A percentile compares a stretch with the other conserved stretches of the same genome.
These are phyloP conservation scores for Okamejei kenojei DNA, from an alignment of 2,797 vertebrate species.

Conservation along the genomic window DNA sequence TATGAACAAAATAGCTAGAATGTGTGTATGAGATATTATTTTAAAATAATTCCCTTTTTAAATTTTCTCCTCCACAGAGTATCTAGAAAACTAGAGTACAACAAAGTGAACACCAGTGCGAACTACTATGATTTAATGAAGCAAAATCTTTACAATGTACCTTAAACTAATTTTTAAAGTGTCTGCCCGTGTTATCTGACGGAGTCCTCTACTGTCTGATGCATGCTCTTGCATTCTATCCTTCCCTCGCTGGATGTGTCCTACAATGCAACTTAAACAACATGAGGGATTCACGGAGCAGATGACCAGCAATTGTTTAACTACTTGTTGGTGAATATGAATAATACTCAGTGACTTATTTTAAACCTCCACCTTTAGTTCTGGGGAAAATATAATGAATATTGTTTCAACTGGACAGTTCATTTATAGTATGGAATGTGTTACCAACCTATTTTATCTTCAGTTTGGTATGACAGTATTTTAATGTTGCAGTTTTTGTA, in stretches of 20 bases:
- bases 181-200: background rate
- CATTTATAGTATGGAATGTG: background rate
- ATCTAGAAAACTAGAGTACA: constrained; percentile 30
- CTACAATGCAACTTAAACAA: background rate
- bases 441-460: background rate
- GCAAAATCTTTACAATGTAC: background rate
- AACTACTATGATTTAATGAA: background rate
- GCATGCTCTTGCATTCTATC: background rate
- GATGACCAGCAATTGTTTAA: background rate
- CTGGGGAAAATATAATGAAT: background rate
- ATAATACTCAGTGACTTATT: background rate
- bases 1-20: background rate
- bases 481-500: background rate
- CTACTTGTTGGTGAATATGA: background rate
- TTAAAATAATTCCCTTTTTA: background rate
- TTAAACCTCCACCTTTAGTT: background rate
- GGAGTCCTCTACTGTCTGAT: background rate
- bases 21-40: background rate
- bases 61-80: background rate
- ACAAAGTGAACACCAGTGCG: background rate
- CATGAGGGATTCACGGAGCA: background rate
- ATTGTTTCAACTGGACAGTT: background rate
- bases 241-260: background rate
- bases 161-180: background rate
- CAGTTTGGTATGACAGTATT: background rate